Conservation (phyloP, 2,888 invertebrate species). For the Athetis lepigone region DNA sequence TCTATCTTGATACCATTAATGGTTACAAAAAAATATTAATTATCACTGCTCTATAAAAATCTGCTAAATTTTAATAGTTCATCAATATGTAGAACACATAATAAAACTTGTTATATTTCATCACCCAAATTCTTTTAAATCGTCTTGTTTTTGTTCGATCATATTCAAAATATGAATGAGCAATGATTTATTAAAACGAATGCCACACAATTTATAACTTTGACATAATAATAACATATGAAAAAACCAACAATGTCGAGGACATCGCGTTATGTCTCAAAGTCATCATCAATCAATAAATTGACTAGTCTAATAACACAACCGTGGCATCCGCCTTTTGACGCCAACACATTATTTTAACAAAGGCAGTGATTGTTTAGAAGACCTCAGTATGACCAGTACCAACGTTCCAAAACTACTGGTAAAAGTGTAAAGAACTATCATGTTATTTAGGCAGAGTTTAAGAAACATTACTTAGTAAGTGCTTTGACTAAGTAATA, state of each 20-base stretch:
- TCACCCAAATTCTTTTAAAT: neutral
- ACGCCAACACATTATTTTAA: neutral
- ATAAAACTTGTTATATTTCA: neutral
- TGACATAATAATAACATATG: conserved; percentile 57
- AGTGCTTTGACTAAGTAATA: no score
- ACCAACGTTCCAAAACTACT: no score
- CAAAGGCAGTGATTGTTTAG: no score
- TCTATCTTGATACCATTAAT: no score
- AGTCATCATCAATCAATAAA: conserved; percentile 48
- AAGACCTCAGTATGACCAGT: no score
- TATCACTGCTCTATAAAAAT: no score
- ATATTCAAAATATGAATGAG: neutral
- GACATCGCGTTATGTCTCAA: conserved; percentile 33
- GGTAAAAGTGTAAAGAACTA: no score
- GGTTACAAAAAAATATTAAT: no score
- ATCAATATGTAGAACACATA: no score
- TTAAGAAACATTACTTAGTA: no score
- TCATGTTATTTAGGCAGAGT: no score
- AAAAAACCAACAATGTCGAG: conserved; percentile 49
- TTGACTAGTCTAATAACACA: conserved; percentile 7
- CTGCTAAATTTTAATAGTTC: no score
- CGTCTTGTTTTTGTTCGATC: conserved; percentile 13
- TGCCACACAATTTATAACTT: conserved; percentile 41
- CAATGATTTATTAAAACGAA: conserved; percentile 48
- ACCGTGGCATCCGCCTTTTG: conserved; percentile 16